Percentiles rank a stretch among this genome's conserved stretches.
These are phyloP conservation scores for Galago senegalensis DNA, from an alignment of 2,797 vertebrate species.

Conservation along the genomic window DNA sequence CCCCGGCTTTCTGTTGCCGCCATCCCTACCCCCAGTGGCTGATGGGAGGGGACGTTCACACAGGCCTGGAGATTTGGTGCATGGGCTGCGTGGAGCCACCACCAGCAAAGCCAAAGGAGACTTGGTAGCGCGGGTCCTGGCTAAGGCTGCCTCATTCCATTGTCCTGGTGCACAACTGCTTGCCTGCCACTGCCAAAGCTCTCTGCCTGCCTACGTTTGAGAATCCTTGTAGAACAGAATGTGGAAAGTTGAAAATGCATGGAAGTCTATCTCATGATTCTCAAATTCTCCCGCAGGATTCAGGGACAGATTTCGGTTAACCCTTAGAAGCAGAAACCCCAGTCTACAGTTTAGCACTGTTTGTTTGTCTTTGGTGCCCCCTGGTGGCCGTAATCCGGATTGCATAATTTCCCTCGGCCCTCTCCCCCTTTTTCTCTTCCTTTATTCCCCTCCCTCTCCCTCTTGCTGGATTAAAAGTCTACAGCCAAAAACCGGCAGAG, in stretches of 20 bases:
- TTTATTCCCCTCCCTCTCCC: fast-evolving
- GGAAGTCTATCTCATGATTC: not conserved
- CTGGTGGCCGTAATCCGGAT: not conserved
- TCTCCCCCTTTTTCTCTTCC: fast-evolving
- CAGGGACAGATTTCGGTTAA: not conserved
- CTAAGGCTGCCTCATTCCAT: not conserved
- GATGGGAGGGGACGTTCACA: not conserved
- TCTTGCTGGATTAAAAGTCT: not conserved
- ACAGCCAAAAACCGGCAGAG: not conserved
- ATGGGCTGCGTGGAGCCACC: not conserved
- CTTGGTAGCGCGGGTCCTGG: fast-evolving
- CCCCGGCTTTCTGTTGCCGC: not conserved
- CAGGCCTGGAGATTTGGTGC: not conserved
- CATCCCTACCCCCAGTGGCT: fast-evolving
- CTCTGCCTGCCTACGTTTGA: not conserved
- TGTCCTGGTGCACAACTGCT: not conserved
- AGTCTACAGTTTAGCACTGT: not conserved
- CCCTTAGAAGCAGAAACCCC: not conserved
- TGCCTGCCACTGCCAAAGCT: not conserved
- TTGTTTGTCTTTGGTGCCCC: slow-evolving; percentile 15
- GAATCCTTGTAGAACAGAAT: too few relatives aligned
- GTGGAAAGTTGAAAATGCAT: not conserved
- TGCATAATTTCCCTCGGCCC: not conserved
- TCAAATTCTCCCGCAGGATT: not conserved
- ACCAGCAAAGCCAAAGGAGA: not conserved